Percentiles rank a stretch among this genome's conserved stretches.
These are phyloP conservation scores for Lophotis ruficrista DNA, from an alignment of 2,113 vertebrate genomes.

Conservation along the genomic window DNA sequence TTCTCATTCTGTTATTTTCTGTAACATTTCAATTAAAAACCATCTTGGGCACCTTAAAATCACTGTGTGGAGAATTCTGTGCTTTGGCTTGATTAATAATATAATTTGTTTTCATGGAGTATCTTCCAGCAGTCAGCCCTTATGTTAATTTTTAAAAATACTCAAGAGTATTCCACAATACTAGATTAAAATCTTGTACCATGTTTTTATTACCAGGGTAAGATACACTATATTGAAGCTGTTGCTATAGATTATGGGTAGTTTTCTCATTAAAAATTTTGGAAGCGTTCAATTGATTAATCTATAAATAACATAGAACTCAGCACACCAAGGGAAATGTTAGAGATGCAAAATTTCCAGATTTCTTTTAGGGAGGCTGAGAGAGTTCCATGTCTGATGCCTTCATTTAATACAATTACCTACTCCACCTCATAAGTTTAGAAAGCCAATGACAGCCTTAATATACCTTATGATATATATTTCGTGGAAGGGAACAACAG, in stretches of 20 bases:
- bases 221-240: not conserved
- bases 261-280: not conserved
- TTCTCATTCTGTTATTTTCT: conserved; percentile 27
- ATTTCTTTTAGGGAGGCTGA: not conserved
- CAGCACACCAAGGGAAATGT: not conserved
- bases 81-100: conserved; percentile 42
- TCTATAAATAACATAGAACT: not conserved
- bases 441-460: not conserved
- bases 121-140: conserved; percentile 3
- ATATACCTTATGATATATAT: not conserved
- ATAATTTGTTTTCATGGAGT: conserved; percentile 10
- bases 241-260: not conserved
- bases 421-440: not conserved
- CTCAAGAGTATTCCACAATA: not conserved
- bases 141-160: not conserved
- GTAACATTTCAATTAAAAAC: conserved; percentile 40
- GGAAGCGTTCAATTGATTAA: not conserved
- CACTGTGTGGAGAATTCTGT: not conserved
- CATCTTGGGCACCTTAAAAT: conserved; percentile 26
- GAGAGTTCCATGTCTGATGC: not conserved
- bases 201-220: not conserved
- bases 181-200: not conserved
- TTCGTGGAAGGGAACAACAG: not conserved
- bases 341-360: not conserved
- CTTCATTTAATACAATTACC: not conserved